Evolutionary conservation across 2,113 vertebrate genomes (phyloP).

Genomic region (Vicugna pacos): DNA sequence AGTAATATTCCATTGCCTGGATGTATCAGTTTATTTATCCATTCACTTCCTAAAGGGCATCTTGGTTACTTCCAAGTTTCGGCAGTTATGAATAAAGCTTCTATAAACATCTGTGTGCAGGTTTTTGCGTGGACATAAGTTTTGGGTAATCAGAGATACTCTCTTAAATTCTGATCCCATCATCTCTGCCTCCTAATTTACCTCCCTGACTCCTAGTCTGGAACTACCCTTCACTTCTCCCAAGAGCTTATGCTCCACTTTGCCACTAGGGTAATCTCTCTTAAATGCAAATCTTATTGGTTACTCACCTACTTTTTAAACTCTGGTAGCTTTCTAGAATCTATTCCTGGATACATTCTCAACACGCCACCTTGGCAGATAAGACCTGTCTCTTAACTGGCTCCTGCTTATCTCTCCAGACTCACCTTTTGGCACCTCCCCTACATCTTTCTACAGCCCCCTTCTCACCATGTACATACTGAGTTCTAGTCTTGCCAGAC

Average conservation of each 20-base stretch:
- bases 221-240: neutral
- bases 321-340: neutral
- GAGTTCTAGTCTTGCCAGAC: neutral
- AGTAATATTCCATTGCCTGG: neutral
- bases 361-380: neutral
- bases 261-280: neutral
- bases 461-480: rapidly evolving
- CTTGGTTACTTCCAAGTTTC: neutral
- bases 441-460: neutral
- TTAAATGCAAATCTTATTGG: neutral
- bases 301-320: neutral
- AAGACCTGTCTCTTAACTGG: neutral
- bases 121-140: neutral
- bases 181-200: neutral
- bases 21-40: neutral
- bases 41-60: neutral
- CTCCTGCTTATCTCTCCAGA: neutral
- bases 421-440: neutral
- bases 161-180: too few relatives aligned
- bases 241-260: too few relatives aligned
- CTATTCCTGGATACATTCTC: neutral
- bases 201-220: neutral
- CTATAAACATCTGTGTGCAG: neutral
- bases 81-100: neutral
- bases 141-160: neutral